phyloP scores from a whole-genome alignment of 2,797 vertebrate genomes.

The Rhabdophis nuchalis region DNA sequence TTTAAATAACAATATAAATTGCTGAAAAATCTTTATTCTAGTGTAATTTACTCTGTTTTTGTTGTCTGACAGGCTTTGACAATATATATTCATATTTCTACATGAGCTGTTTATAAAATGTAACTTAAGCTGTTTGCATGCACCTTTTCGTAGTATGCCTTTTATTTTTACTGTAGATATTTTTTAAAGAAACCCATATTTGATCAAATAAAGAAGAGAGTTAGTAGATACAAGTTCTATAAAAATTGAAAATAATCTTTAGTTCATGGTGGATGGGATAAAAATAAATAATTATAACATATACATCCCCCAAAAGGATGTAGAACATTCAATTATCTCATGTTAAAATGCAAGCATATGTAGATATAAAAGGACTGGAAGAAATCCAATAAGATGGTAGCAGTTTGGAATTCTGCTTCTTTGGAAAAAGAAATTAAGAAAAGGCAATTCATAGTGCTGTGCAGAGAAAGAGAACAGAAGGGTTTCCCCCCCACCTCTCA shows the following conservation, averaged over 20 bases:
- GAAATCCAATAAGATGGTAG: not conserved
- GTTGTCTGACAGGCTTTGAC: not conserved
- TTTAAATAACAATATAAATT: not conserved
- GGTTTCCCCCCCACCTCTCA: fast-evolving
- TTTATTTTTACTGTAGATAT: not conserved
- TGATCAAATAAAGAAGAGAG: not conserved
- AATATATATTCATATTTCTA: not conserved
- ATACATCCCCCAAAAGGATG: not conserved
- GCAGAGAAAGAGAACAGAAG: not conserved
- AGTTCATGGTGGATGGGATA: not conserved
- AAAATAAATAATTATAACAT: not conserved
- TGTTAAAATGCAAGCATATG: not conserved
- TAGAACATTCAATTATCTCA: not conserved
- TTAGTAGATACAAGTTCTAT: not conserved
- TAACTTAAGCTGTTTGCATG: not conserved
- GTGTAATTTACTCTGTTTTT: not conserved
- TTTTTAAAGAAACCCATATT: not conserved
- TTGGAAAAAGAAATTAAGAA: not conserved
- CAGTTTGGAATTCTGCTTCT: not conserved
- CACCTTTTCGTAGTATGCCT: not conserved
- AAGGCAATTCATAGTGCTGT: not conserved
- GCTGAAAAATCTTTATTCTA: not conserved
- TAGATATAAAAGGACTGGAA: not conserved
- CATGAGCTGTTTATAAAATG: not conserved
- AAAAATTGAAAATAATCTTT: not conserved